These are phyloP conservation scores for Opisthocomus hoazin DNA, from an alignment of 2,113 vertebrate genomes.

Conservation along the genomic window DNA sequence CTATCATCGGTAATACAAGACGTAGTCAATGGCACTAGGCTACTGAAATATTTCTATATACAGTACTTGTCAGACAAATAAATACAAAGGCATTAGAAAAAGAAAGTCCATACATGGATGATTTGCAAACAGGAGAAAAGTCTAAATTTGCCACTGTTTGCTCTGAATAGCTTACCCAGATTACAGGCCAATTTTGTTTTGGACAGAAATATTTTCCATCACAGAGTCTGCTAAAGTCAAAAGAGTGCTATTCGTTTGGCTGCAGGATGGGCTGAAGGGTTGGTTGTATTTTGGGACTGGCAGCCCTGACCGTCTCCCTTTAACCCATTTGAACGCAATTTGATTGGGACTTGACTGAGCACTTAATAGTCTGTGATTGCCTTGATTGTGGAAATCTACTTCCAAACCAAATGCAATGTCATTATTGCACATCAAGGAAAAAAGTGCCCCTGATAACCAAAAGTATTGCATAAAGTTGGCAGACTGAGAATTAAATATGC, in stretches of 20 bases:
- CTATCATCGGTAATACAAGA: background rate
- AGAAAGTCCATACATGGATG: slow-evolving; percentile 26
- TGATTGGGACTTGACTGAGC: slow-evolving; percentile 11
- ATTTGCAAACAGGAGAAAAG: slow-evolving; percentile 37
- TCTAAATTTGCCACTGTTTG: slow-evolving; percentile 55
- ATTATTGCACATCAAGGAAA: slow-evolving; percentile 5
- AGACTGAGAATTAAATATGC: slow-evolving; percentile 19
- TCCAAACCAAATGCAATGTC: background rate
- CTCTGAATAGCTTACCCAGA: slow-evolving; percentile 44
- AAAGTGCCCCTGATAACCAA: background rate
- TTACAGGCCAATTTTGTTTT: slow-evolving; percentile 42
- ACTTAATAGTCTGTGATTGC: slow-evolving; percentile 38
- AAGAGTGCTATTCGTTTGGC: background rate
- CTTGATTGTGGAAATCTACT: slow-evolving; percentile 7
- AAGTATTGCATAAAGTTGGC: slow-evolving; percentile 15
- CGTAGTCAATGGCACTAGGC: background rate
- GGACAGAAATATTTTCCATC: slow-evolving; percentile 57
- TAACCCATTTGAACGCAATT: slow-evolving; percentile 4
- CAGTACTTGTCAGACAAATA: slow-evolving; percentile 14
- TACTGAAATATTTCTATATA: slow-evolving; percentile 21
- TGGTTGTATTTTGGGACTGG: slow-evolving; percentile 40
- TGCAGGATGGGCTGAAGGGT: background rate
- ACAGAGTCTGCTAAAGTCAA: slow-evolving; percentile 15
- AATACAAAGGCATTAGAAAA: background rate
- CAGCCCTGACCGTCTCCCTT: background rate